Percentiles rank a stretch among this genome's conserved stretches.
Evolutionary conservation across 2,113 vertebrate species (phyloP).

Genomic region (Brachyhypopomus occidentalis): DNA sequence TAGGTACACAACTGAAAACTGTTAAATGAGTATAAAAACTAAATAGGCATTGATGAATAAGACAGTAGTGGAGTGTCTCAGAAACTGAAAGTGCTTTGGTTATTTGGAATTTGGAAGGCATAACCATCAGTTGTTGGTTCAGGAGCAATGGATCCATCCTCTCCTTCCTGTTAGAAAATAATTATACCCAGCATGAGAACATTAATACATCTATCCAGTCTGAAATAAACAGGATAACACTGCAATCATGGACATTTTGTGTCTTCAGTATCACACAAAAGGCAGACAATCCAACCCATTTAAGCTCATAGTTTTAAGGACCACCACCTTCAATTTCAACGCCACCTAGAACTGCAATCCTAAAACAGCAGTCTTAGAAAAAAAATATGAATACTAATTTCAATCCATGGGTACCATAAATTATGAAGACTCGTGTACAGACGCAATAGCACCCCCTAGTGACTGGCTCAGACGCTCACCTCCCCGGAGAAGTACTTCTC

Average conservation of each 20-base stretch:
- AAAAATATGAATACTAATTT: no score
- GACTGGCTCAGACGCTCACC: slow-evolving; percentile 66
- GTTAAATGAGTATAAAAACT: slow-evolving; percentile 1
- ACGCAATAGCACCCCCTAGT: no score
- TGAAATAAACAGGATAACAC: not conserved
- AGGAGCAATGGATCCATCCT: slow-evolving; percentile 81
- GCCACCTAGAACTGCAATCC: no score
- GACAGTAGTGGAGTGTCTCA: not conserved
- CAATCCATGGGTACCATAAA: no score
- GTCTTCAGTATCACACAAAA: no score
- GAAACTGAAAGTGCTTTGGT: slow-evolving; percentile 82
- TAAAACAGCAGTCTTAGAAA: no score
- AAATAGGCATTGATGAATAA: not conserved
- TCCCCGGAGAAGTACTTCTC: slow-evolving; percentile 88
- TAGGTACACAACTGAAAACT: slow-evolving; percentile 51
- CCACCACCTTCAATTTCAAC: not conserved
- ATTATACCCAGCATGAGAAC: not conserved
- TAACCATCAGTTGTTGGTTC: slow-evolving; percentile 76
- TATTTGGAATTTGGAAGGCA: slow-evolving; percentile 77
- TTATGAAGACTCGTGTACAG: no score
- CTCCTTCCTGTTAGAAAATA: slow-evolving; percentile 74
- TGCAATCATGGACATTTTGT: no score
- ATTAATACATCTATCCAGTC: not conserved
- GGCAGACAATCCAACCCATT: no score
- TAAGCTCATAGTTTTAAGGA: no score